Base-by-base conservation (phyloP, 2,797 vertebrate genomes). In the Bufotes viridis region DNA sequence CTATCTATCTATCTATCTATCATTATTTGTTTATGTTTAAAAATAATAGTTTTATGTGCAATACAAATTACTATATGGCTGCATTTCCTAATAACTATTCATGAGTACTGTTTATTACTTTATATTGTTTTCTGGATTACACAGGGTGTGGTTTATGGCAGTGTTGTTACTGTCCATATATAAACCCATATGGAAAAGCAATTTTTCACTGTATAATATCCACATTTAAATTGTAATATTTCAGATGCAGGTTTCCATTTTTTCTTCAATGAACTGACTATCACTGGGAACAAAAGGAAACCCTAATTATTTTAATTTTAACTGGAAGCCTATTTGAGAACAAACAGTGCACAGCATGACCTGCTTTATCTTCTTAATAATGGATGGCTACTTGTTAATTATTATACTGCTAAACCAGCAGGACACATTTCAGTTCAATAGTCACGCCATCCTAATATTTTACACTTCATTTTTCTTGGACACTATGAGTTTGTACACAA, bases 361-460 rank as follows among this genome's bases (percentile, higher is more conserved):
- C 53, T 91, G 91, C 91, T 91, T 93, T 84, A 80, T 90, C 92
- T 88, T 87, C 91, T 92, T 94, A 94, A 93, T 93, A 94, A 94
- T 70, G 90, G 90, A 90, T 91, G 92, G 93, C 92, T 92, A 94
- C 92, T 91, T 92, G 92, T 95, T 95, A 92, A 96, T 95, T 94
- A 95, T 91, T 88, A 57, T 72, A 82, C 89, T 81, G 90, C 91
- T 93, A 91, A 72, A 61, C 78, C 81, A 84, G 81, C 76, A 84
- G 76, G 76, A 65, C 67, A 81, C 92, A 94, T 95, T 96, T 96
- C 95, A 95, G 94, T 96, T 96, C 96, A 95, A 92, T 96, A 95
- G 92, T 91, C 93, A 94, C 3, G 93, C 96, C 94, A 95, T 95
- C 93, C 92, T 63, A 93, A 94, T 90, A 92, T 91, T 94, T 94